Evolutionary conservation across 23 tunicate species (phyloP).

Genomic region (Trididemnum clinides): DNA sequence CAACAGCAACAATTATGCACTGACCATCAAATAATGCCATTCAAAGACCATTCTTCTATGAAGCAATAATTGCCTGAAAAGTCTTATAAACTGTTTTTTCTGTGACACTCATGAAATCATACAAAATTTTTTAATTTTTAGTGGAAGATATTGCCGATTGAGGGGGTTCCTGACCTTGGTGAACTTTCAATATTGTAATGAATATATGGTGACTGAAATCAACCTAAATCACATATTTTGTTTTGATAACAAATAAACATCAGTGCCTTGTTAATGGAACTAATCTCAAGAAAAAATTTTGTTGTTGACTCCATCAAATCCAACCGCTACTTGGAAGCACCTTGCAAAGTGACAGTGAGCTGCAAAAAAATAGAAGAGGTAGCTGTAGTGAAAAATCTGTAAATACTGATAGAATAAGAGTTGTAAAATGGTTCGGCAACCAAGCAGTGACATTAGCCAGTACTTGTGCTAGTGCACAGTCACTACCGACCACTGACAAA

Average conservation of each 20-base stretch:
- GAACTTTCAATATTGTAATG: background rate
- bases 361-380: background rate
- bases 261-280: background rate
- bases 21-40: background rate
- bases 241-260: background rate
- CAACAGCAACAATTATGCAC: background rate
- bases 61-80: background rate
- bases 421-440: background rate
- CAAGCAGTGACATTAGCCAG: background rate
- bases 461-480: background rate
- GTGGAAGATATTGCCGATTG: background rate
- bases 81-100: background rate
- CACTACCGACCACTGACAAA: too few species aligned
- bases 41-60: background rate
- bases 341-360: background rate
- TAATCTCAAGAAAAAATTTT: background rate
- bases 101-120: background rate
- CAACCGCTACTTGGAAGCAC: background rate
- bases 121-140: background rate
- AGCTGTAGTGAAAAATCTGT: background rate
- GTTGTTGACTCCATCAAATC: background rate
- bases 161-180: background rate
- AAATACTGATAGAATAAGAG: background rate
- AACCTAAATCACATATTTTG: background rate
- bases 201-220: background rate